A percentile compares a stretch with the other conserved stretches of the same genome.
phyloP scores from a whole-genome alignment of 2,113 vertebrate genomes.

The Pantherophis guttatus region DNA sequence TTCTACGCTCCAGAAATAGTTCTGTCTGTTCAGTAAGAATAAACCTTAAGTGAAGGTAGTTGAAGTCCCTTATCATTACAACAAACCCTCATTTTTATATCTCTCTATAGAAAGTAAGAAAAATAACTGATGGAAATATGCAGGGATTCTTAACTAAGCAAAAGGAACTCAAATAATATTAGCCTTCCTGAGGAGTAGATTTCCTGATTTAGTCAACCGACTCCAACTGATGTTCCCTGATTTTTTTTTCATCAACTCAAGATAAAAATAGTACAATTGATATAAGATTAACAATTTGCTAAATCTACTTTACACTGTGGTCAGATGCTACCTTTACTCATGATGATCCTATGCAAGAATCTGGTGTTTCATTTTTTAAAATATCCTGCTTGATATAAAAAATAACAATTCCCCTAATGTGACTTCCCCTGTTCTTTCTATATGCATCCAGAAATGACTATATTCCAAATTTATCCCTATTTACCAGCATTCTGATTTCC shows the following conservation, averaged over 20 bases:
- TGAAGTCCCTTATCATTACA: background rate
- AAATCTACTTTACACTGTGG: background rate
- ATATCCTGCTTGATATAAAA: background rate
- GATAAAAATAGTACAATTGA: background rate
- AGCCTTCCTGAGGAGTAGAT: background rate
- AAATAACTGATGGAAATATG: background rate
- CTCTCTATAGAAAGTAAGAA: background rate
- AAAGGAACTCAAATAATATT: background rate
- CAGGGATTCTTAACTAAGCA: background rate
- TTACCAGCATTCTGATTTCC: background rate
- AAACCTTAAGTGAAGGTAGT: background rate
- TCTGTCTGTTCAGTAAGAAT: background rate
- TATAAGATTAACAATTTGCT: background rate
- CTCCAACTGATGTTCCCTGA: background rate
- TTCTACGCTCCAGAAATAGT: background rate
- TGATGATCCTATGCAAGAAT: background rate
- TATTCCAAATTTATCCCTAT: background rate
- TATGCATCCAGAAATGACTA: background rate
- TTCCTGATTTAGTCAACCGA: background rate
- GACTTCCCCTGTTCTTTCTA: background rate
- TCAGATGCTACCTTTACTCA: background rate
- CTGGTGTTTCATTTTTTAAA: background rate
- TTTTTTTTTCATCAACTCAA: background rate
- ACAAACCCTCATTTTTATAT: background rate
- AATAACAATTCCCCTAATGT: background rate